Percentiles rank a stretch among this genome's conserved stretches.
phyloP scores from a whole-genome alignment of 2,888 invertebrate species.

The Chloromyia formosa region DNA sequence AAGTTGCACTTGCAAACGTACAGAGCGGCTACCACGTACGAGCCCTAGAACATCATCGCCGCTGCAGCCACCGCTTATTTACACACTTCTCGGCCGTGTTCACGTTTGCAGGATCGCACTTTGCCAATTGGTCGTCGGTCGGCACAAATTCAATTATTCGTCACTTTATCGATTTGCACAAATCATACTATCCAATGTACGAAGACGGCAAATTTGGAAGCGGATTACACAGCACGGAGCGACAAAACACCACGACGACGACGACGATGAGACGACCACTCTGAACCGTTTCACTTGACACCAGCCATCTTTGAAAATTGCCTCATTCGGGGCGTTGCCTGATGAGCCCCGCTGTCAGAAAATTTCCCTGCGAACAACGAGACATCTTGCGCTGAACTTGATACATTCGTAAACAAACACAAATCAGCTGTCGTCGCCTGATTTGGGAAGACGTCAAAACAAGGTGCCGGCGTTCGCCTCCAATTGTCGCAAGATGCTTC shows the following conservation, averaged over 20 bases:
- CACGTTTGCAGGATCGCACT: no score
- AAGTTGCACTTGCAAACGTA: no score
- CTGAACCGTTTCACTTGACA: constrained; percentile 24
- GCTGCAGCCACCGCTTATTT: no score
- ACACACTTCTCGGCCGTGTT: no score
- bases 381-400: constrained; percentile 7
- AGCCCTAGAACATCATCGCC: no score
- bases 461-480: neutral
- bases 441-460: neutral
- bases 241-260: constrained; percentile 25
- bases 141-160: neutral
- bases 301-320: constrained; percentile 29
- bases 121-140: no score
- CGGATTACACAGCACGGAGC: neutral
- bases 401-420: neutral
- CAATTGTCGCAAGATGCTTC: neutral
- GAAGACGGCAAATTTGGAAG: neutral
- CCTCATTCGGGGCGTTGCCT: neutral
- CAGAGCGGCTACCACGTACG: no score
- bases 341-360: neutral
- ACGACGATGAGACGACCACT: neutral
- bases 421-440: constrained; percentile 6
- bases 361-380: neutral
- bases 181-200: neutral
- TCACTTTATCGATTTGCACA: constrained; percentile 15